Base-by-base conservation (phyloP, 2,797 vertebrate species). In the Carcharodon carcharias region DNA sequence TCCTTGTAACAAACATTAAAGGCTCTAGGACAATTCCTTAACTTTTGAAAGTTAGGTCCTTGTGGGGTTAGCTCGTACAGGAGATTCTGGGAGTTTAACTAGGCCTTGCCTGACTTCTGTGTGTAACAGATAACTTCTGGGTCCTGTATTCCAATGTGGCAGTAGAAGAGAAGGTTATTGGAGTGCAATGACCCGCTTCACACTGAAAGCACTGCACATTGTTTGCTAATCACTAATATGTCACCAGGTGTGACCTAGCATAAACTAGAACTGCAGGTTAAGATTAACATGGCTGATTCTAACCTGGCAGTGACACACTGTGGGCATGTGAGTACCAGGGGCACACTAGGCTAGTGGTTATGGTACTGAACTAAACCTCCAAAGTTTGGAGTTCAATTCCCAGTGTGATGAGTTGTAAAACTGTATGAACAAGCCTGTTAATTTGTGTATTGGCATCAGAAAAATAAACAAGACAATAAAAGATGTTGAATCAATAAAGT, bases 231-330 rank as follows among this genome's bases (percentile, higher is more conserved):
- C 26, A 50, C 67, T 73, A 54, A 73, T 73, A 35, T 54, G n/a
- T 45, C 45, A 28, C 67, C 23, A 35, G 67, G 94, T 95, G 67
- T n/a, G 50, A 50, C 94, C 67, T 35, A 14, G 16, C 50, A 56
- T 71, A 56, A 95, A 0, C 28, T 31, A 54, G 50, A 71, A 26
- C n/a, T 73, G 67, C 7, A 31, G 3, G 50, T 95, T 95, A 71
- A 95, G 67, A 31, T 95, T 71, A 67, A 71, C 93, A 28, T 45
- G n/a, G 67, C n/a, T 94, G 31, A 65, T 93, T 16, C 91, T 93
- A 23, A 11, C 12, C 4, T 95, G 45, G 26, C 18, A 2, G 11
- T 73, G 67, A 5, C n/a, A 67, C 18, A 18, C 40, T 85, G 80
- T 1, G 45, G 82, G 40, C 21, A 26, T 50, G 82, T 85, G 45